phyloP scores from a whole-genome alignment of 2,797 vertebrate species.

The Scyliorhinus canicula region DNA sequence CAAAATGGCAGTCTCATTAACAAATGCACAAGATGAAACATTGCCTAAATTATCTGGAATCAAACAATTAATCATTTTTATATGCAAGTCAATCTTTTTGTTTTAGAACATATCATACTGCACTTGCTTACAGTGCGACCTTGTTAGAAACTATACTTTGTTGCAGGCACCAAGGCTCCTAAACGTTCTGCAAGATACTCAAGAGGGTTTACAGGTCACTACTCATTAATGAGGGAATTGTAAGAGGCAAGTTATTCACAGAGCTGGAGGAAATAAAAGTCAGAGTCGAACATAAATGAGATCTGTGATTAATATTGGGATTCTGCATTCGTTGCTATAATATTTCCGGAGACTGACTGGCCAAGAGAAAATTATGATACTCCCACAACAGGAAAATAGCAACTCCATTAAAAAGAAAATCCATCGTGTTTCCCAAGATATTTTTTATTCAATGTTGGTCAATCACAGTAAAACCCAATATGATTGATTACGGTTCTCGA shows the following conservation, averaged over 20 bases:
- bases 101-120: not conserved
- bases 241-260: not conserved
- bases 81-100: not conserved
- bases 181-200: not conserved
- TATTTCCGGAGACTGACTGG: not conserved
- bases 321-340: not conserved
- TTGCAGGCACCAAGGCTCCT: not conserved
- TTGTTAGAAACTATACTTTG: not conserved
- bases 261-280: too few relatives aligned
- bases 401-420: not conserved
- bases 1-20: not conserved
- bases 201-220: not conserved
- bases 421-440: not conserved
- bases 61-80: not conserved
- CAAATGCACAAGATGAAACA: not conserved
- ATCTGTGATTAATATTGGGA: not conserved
- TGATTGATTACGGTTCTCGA: not conserved
- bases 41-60: not conserved
- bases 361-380: not conserved
- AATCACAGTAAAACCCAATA: not conserved
- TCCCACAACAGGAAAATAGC: not conserved
- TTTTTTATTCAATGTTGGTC: not conserved
- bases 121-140: not conserved
- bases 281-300: not conserved
- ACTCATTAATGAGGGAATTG: not conserved